Evolutionary conservation across 2,797 vertebrate genomes (phyloP), one percentile per base, ranked within the genome.

Genomic region (Adrianichthys oophorus): DNA sequence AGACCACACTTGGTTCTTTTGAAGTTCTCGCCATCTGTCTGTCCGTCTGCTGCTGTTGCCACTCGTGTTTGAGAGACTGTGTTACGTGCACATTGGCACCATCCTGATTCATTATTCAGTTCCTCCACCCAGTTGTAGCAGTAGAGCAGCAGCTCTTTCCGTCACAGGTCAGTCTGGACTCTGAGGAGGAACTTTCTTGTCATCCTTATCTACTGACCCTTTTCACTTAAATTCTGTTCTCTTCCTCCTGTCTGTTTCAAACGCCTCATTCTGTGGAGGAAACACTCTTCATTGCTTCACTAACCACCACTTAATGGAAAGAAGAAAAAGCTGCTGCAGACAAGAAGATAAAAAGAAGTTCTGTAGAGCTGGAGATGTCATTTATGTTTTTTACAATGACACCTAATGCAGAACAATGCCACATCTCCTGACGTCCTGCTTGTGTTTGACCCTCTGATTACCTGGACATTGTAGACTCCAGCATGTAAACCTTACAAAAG

Each of bases 91-190:
- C 48, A 15, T 45, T 15, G 37, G 50, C 61, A 21, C 13, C 72
- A 41, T 63, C 60, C 23, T 7, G 52, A 80, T 76, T 70, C 69
- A 79, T 83, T 84, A 83, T 83, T 80, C 74, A 83, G 58, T 41
- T 63, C 49, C 48, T 48, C 68, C 4, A 55, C 61, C 52, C 77
- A 59, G 68, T 61, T 51, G 40, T 17, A 41, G 73, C 59, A 26
- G 43, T 50, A 55, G 26, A 64, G 59, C 71, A 75, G 65, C 78
- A 78, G 72, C 67, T 69, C 54, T 21, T 17, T 56, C 76, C 76
- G 76, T 77, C 69, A 62, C 59, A 56, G 72, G 75, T 78, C 77
- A 69, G 68, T 53, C 57, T 62, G 62, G 51, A 68, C 73, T 68
- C 68, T 64, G 68, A 78, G 77, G 60, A 62, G 43, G 75, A 70